Percentiles rank a stretch among this genome's conserved stretches.
phyloP scores from a whole-genome alignment of 1,140 invertebrate genomes.

The Rhynchophorus ferrugineus region DNA sequence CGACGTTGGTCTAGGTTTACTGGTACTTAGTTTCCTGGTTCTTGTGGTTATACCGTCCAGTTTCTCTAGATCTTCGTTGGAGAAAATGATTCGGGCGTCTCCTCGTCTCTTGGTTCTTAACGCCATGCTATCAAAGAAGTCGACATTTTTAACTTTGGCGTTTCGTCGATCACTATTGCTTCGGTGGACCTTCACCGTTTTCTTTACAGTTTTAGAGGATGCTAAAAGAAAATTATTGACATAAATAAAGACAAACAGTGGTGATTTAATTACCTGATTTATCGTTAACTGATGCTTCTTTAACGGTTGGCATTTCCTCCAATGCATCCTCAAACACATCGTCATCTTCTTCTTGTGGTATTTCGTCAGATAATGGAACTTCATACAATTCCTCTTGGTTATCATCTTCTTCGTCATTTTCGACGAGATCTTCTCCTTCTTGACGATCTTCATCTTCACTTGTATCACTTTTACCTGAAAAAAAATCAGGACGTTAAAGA shows the following conservation, averaged over 20 bases:
- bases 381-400: no score
- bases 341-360: slow-evolving; percentile 14
- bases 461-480: slow-evolving; percentile 8
- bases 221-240: slow-evolving; percentile 1
- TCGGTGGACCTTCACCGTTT: slow-evolving; percentile 39
- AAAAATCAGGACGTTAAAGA: neutral
- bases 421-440: neutral
- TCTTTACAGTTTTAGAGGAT: slow-evolving; percentile 6
- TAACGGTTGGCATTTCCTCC: slow-evolving; percentile 10
- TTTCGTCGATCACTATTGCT: slow-evolving; percentile 46
- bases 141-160: slow-evolving; percentile 37
- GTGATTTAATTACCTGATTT: no score
- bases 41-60: slow-evolving; percentile 43
- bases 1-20: slow-evolving; percentile 32
- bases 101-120: slow-evolving; percentile 56
- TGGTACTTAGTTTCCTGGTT: slow-evolving; percentile 34
- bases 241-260: neutral
- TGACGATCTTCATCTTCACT: slow-evolving; percentile 10
- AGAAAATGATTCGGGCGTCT: slow-evolving; percentile 44
- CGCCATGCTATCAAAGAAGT: slow-evolving; percentile 70
- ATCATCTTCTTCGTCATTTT: neutral
- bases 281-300: no score
- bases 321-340: slow-evolving; percentile 21
- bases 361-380: neutral
- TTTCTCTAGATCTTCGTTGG: slow-evolving; percentile 40